Base-by-base conservation (phyloP, 2,113 vertebrate species). In the Nettapus auritus region DNA sequence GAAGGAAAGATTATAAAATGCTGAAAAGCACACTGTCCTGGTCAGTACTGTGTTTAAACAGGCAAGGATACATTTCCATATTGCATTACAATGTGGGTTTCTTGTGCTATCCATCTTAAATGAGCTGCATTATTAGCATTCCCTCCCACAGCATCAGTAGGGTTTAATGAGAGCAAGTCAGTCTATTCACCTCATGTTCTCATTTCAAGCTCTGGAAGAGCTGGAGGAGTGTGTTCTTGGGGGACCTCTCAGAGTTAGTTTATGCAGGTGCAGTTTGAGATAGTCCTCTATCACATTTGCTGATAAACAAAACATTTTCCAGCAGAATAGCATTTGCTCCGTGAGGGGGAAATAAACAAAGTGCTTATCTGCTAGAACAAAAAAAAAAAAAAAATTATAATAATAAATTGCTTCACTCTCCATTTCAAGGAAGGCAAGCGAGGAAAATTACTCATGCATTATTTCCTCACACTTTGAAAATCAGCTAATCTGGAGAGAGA, bases 61-160 rank as follows among this genome's bases (percentile, higher is more conserved):
- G 71, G 17, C 38, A 59, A 56, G 28, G 42, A 73, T 15, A 77
- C 11, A 29, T 21, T 48, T 28, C 75, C 36, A 28, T 17, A 18
- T 21, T n/a, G 50, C 44, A 53, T 17, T 67, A 57, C 0, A 0
- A 29, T 18, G 13, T 20, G 11, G 4, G 4, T 53, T 84, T 53
- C 62, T 87, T 34, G n/a, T 3, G 5, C 17, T 74, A 22, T 42
- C 48, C 52, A 29, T 34, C 92, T 57, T 36, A 81, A 36, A 40
- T 10, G 5, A 73, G 34, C 4, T 67, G 31, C 38, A 52, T 21
- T 73, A 76, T 33, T 73, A 76, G 21, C 18, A 88, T 38, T 74
- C 59, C 26, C 17, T 19, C 16, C 16, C 4, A 26, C 6, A 74
- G 48, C 13, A 63, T 19, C 31, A 79, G 31, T 3, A 16, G 26